These are phyloP conservation scores for Limanda limanda DNA, from an alignment of 2,113 vertebrate species.

Conservation along the genomic window DNA sequence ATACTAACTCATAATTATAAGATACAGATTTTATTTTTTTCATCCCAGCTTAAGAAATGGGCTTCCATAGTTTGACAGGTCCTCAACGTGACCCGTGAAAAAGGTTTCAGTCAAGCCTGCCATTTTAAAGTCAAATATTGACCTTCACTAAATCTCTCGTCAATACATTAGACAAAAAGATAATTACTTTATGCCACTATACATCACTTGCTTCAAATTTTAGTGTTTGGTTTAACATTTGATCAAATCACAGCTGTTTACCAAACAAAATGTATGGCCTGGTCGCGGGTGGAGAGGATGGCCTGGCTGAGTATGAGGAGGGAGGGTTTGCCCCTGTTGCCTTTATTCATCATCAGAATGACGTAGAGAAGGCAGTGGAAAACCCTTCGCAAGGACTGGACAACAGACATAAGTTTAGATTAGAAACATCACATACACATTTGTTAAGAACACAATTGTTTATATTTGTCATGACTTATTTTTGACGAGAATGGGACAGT, in stretches of 20 bases:
- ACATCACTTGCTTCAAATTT: not conserved
- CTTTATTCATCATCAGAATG: slow-evolving; percentile 88
- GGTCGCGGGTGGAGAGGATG: slow-evolving; percentile 78
- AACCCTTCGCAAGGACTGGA: slow-evolving; percentile 78
- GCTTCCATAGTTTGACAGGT: too few species aligned
- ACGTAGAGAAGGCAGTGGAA: slow-evolving; percentile 87
- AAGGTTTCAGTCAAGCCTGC: too few species aligned
- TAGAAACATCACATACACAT: not conserved
- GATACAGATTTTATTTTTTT: too few species aligned
- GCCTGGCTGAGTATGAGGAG: slow-evolving; percentile 75
- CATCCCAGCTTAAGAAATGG: too few species aligned
- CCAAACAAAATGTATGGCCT: slow-evolving; percentile 91
- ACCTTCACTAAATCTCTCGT: not conserved
- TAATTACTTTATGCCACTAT: not conserved
- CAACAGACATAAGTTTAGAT: slow-evolving; percentile 4
- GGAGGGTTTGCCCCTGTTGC: slow-evolving; percentile 29
- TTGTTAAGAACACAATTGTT: not conserved
- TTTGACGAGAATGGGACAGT: too few species aligned
- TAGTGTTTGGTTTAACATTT: not conserved
- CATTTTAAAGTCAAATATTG: too few species aligned
- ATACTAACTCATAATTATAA: too few species aligned
- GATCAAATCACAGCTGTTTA: slow-evolving; percentile 62
- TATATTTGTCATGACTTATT: not conserved
- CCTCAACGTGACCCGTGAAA: too few species aligned
- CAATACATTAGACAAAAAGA: not conserved